Base-by-base conservation (phyloP, 2,888 invertebrate genomes). In the Drosophila falleni region DNA sequence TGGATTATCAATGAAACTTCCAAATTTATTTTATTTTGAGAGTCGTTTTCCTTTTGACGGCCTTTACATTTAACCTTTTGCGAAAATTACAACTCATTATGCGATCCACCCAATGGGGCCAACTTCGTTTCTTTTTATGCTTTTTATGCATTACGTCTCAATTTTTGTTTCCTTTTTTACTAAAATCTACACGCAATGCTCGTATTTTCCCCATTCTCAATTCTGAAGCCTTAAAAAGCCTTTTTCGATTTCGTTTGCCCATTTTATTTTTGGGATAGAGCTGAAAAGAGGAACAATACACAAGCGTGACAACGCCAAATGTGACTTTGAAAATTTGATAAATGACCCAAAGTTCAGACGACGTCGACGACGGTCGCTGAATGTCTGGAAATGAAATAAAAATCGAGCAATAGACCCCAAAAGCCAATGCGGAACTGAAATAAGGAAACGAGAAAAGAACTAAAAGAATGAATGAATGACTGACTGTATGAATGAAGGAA, bases 311-410 rank as follows among this genome's bases (percentile, higher is more conserved):
- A 90, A 81, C 72, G 86, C 86, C 89, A 89, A 90, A 90, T 90
- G 90, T 87, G 90, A 90, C 90, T 90, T 90, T 88, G 89, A 90
- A 90, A 90, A 88, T 90, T 90, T 90, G 90, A 90, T 90, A 90
- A 90, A 90, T 90, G 89, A 90, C 86, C 89, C 76, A 82, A 83
- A 87, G 77, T 80, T 78, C 59, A 69, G 78, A 62, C 64, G 68
- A 37, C 70, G 56, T 49, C 29, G 31, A 31, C 29, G 49, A 42
- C 42, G 54, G 41, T 41, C 71, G 64, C 15, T 31, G 61, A 65
- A 78, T 75, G 62, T 73, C 84, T 69, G 72, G 35, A 50, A 74
- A 78, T 66, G 76, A 87, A 87, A 81, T 78, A 74, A 83, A 69
- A 84, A 66, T 71, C 77, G 61, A 64, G 68, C 65, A 59, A 66